Evolutionary conservation across 2,797 vertebrate genomes (phyloP).

Genomic region (Macrochelys suwanniensis): DNA sequence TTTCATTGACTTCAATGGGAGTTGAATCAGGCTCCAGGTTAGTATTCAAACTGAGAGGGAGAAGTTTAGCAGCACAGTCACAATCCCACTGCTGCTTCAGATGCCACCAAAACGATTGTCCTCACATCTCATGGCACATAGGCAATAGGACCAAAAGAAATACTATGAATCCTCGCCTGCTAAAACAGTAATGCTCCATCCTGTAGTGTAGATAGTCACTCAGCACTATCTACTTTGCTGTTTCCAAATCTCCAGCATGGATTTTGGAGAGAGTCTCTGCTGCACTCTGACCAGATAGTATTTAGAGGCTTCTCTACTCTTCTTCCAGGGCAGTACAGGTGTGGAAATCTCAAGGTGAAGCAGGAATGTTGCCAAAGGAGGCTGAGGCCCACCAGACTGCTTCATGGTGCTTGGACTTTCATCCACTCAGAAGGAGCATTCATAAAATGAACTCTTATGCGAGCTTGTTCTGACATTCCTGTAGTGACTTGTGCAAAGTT

Average conservation of each 20-base stretch:
- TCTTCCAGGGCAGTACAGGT: neutral
- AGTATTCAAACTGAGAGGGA: neutral
- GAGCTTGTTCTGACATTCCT: neutral
- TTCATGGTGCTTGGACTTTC: neutral
- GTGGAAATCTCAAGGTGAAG: accelerated
- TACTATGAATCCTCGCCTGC: neutral
- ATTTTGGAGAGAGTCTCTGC: neutral
- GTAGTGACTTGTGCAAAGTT: neutral
- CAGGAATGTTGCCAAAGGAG: neutral
- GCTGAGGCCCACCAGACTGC: neutral
- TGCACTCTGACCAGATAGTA: neutral
- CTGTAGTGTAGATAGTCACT: too few relatives aligned
- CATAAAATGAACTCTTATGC: neutral
- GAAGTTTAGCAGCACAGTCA: neutral
- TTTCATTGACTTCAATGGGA: neutral
- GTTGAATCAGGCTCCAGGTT: neutral
- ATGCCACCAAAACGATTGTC: neutral
- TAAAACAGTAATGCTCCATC: neutral
- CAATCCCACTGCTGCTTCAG: neutral
- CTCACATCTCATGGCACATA: neutral
- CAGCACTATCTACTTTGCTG: neutral
- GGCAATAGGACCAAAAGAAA: neutral
- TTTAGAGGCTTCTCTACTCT: neutral
- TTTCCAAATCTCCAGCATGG: accelerated
- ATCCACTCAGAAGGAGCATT: neutral